Percentiles rank a stretch among this genome's conserved stretches.
phyloP scores from a whole-genome alignment of 2,113 vertebrate species.

The Phylloscopus trochiloides region DNA sequence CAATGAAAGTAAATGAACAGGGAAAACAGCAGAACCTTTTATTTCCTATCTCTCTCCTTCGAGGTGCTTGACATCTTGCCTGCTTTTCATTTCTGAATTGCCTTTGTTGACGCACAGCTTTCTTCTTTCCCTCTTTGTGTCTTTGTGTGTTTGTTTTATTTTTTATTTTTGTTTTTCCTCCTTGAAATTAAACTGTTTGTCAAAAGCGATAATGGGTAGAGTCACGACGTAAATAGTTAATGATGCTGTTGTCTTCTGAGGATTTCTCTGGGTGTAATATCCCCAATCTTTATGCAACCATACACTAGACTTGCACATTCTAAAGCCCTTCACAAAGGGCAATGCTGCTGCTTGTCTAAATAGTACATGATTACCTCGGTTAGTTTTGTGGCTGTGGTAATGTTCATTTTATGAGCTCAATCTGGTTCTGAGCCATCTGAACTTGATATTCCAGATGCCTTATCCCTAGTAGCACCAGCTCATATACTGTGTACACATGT shows the following conservation, averaged over 20 bases:
- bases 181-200: constrained; percentile 66
- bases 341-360: constrained; percentile 47
- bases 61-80: not conserved
- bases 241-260: constrained; percentile 32
- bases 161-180: constrained; percentile 48
- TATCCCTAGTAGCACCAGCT: constrained; percentile 7
- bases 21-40: constrained; percentile 6
- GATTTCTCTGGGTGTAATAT: constrained; percentile 57
- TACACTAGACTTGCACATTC: constrained; percentile 63
- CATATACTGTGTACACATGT: constrained; percentile 29
- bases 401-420: constrained; percentile 56
- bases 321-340: constrained; percentile 61
- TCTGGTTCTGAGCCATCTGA: constrained; percentile 53
- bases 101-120: not conserved
- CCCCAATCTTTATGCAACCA: constrained; percentile 47
- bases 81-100: constrained; percentile 9
- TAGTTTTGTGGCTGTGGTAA: constrained; percentile 49
- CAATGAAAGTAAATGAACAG: not conserved
- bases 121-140: not conserved
- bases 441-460: constrained; percentile 14
- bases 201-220: constrained; percentile 52
- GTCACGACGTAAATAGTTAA: constrained; percentile 6
- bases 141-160: not conserved
- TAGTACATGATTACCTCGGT: constrained; percentile 12
- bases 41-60: not conserved